Percentiles rank a stretch among this genome's conserved stretches.
Evolutionary conservation across 1,140 invertebrate genomes (phyloP).

Genomic region (Euwallacea similis): DNA sequence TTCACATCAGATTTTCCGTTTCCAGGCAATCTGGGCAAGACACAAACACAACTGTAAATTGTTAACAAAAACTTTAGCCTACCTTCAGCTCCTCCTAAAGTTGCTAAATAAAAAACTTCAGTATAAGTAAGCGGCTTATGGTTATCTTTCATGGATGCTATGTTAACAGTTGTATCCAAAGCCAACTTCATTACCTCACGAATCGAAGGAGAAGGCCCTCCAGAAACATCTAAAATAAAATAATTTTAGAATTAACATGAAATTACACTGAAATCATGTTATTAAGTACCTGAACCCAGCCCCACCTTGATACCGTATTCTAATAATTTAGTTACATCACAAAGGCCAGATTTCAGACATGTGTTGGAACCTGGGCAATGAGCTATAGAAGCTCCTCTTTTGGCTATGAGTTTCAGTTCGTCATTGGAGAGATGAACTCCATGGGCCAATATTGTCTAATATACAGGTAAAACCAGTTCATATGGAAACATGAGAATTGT

Average conservation of each 20-base stretch:
- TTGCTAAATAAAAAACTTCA: conserved; percentile 82
- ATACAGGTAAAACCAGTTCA: conserved; percentile 1
- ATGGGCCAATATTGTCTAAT: conserved; percentile 78
- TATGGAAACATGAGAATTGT: too few species aligned
- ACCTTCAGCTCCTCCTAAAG: conserved; percentile 82
- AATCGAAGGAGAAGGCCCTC: conserved; percentile 76
- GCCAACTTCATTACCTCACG: conserved; percentile 73
- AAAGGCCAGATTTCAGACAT: conserved; percentile 79
- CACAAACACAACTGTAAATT: too few species aligned
- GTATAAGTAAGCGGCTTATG: conserved; percentile 68
- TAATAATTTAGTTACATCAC: conserved; percentile 70
- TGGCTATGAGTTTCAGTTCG: conserved; percentile 70
- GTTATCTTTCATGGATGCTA: conserved; percentile 57
- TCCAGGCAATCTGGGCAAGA: background rate
- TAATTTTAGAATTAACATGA: background rate
- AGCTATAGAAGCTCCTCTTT: conserved; percentile 66
- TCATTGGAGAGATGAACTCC: conserved; percentile 72
- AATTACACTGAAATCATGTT: background rate
- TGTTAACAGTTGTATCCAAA: conserved; percentile 72
- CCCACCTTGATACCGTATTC: conserved; percentile 72
- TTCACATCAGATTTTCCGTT: too few species aligned
- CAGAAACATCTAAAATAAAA: conserved; percentile 72
- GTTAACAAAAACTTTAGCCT: conserved; percentile 34
- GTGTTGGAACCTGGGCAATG: conserved; percentile 90
- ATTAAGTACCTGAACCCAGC: conserved; percentile 74